phyloP scores from a whole-genome alignment of 2,113 vertebrate genomes.

The Mystacornis crossleyi region DNA sequence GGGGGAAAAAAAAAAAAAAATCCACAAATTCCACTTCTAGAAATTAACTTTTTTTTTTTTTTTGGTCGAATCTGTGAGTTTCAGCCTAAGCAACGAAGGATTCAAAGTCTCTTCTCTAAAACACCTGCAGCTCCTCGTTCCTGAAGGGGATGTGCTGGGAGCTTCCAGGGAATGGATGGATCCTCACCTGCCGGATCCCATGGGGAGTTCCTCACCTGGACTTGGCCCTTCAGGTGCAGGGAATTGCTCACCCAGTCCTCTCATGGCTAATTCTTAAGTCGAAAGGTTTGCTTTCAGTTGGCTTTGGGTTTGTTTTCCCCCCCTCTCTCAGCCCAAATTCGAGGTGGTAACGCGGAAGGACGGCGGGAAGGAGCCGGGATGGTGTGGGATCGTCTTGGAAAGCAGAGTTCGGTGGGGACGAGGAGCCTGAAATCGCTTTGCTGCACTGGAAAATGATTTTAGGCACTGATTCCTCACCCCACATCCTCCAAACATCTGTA shows the following conservation, averaged over 20 bases:
- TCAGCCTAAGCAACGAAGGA: background rate
- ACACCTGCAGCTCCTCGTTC: background rate
- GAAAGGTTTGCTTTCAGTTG: background rate
- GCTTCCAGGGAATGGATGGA: background rate
- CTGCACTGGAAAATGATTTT: background rate
- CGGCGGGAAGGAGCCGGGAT: background rate
- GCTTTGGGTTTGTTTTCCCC: background rate
- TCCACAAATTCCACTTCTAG: background rate
- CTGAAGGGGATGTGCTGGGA: background rate
- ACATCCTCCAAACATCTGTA: fast-evolving
- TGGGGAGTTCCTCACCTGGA: background rate
- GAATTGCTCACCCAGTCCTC: background rate
- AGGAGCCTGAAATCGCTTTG: background rate
- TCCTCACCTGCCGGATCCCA: fast-evolving
- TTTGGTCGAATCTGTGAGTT: background rate
- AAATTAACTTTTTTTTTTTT: background rate
- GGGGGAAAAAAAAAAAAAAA: background rate
- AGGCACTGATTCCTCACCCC: background rate
- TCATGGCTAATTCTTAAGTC: background rate
- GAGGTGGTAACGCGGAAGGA: background rate
- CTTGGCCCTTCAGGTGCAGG: background rate
- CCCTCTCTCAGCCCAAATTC: background rate
- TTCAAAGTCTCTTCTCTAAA: background rate
- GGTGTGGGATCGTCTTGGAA: background rate
- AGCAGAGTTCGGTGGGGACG: background rate